Evolutionary conservation across 2,113 vertebrate genomes (phyloP), one percentile per base, ranked within the genome.

Genomic region (Polyodon spathula): DNA sequence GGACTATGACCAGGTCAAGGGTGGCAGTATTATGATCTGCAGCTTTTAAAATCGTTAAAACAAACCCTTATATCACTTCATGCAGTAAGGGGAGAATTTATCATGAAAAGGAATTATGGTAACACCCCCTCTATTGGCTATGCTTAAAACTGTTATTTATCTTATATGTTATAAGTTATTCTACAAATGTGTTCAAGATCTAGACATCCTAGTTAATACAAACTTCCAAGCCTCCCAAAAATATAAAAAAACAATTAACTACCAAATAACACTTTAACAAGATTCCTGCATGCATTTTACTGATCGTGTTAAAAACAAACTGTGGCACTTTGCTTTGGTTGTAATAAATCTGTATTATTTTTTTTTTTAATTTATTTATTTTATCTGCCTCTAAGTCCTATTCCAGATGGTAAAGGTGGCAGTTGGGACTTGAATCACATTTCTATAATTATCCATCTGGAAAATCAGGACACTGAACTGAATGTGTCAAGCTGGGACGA

Each of bases 321-420:
- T 27, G n/a, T 40, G 56, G 11, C 40, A 40, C 27, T 2, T n/a
- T 50, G 8, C 10, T 1, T 3, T 62, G 40, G 60, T n/a, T 41
- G 54, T 68, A 8, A 16, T n/a, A 59, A 61, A 59, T 54, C 9
- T 15, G 4, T 1, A 15, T 44, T 4, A 14, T 40, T 14, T 38
- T 12, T 48, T 66, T 27, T 40, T 66, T 41, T 8, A n/a, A 3
- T 3, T 14, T 43, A 2, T 40, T 14, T 38, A 10, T 48, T 66
- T 27, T 40, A 64, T 41, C 12, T n/a, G 27, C 56, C 17, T 37
- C 15, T 44, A 65, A 73, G 67, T 63, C 40, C 12, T 8, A 55
- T 67, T 68, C 65, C 70, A 70, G 70, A 54, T 74, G 53, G 54
- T 41, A 17, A 42, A 54, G 4, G 27, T 1, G 40, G 51, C 16